Percentiles rank a stretch among this genome's conserved stretches.
These are phyloP conservation scores for Porites cylindrica DNA, from an alignment of 92 coral and sea anemone genomes.

Conservation along the genomic window DNA sequence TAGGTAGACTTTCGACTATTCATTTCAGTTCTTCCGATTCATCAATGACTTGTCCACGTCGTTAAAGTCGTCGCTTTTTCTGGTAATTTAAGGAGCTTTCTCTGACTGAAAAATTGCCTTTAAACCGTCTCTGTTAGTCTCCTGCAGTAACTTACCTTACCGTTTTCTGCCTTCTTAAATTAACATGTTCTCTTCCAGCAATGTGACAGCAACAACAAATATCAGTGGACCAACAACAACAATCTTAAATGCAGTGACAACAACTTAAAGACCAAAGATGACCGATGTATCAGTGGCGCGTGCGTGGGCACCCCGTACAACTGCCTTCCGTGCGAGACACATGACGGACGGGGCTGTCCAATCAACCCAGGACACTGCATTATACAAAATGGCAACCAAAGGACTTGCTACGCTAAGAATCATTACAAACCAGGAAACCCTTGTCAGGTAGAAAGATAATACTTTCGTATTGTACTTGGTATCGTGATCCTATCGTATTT, in stretches of 20 bases:
- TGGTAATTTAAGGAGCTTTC: too few species aligned
- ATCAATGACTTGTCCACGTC: too few species aligned
- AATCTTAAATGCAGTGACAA: constrained; percentile 85
- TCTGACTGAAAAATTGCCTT: too few species aligned
- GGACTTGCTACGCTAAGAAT: constrained; percentile 76
- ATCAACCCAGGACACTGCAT: constrained; percentile 75
- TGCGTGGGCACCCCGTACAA: constrained; percentile 88
- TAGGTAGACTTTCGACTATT: too few species aligned
- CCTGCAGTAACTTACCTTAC: neutral
- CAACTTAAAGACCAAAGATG: constrained; percentile 80
- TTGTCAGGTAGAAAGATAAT: constrained; percentile 75
- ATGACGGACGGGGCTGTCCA: constrained; percentile 89
- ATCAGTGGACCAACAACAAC: constrained; percentile 86
- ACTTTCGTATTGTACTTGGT: too few species aligned
- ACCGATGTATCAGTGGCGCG: constrained; percentile 81
- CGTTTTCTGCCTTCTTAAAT: neutral
- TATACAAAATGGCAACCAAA: constrained; percentile 60
- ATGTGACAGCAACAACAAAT: constrained; percentile 89
- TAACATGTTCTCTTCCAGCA: constrained; percentile 48
- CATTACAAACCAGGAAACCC: constrained; percentile 87
- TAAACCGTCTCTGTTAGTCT: too few species aligned
- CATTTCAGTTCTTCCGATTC: too few species aligned
- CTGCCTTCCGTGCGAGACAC: constrained; percentile 87
- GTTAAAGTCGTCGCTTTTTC: too few species aligned
- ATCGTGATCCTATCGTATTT: too few species aligned